Conservation (phyloP, 2,797 vertebrate species). For the Microchirus variegatus region DNA sequence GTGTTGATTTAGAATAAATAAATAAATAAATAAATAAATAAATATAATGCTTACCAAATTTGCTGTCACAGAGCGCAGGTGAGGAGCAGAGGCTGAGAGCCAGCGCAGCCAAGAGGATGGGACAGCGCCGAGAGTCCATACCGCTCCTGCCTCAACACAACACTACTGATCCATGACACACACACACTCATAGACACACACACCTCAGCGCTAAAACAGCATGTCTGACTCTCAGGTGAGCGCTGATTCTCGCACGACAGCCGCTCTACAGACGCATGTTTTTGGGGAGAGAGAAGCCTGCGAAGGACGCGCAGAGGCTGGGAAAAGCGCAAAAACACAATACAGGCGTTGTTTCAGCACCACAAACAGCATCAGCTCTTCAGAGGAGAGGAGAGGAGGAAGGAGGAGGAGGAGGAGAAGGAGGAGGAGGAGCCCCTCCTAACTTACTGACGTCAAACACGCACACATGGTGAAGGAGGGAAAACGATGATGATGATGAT, state of each 20-base stretch:
- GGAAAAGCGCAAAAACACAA: slow-evolving; percentile 36
- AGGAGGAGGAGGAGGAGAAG: slow-evolving; percentile 63
- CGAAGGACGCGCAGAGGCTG: neutral
- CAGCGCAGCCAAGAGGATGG: slow-evolving; percentile 70
- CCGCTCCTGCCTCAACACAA: slow-evolving; percentile 51
- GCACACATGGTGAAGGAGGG: slow-evolving; percentile 55
- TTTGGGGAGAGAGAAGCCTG: neutral
- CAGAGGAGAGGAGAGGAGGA: slow-evolving; percentile 64
- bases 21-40: neutral
- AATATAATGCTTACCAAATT: slow-evolving; percentile 76
- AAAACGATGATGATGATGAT: slow-evolving; percentile 21
- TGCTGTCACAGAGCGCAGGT: slow-evolving; percentile 68
- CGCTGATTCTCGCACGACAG: slow-evolving; percentile 11
- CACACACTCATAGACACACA: no score
- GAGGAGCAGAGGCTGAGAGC: slow-evolving; percentile 63
- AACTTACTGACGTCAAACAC: slow-evolving; percentile 76
- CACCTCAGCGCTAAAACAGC: slow-evolving; percentile 50
- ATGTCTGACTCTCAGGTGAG: slow-evolving; percentile 33
- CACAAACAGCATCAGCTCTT: slow-evolving; percentile 76
- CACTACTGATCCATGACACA: slow-evolving; percentile 68
- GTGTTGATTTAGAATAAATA: neutral
- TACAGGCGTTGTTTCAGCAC: slow-evolving; percentile 77
- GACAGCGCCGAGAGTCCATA: slow-evolving; percentile 72
- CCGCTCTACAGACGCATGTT: slow-evolving; percentile 30
- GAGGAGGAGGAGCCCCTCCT: slow-evolving; percentile 79